Base-by-base conservation (phyloP, 37 sponge, comb jelly and placozoan genomes). In the Agelas oroides region DNA sequence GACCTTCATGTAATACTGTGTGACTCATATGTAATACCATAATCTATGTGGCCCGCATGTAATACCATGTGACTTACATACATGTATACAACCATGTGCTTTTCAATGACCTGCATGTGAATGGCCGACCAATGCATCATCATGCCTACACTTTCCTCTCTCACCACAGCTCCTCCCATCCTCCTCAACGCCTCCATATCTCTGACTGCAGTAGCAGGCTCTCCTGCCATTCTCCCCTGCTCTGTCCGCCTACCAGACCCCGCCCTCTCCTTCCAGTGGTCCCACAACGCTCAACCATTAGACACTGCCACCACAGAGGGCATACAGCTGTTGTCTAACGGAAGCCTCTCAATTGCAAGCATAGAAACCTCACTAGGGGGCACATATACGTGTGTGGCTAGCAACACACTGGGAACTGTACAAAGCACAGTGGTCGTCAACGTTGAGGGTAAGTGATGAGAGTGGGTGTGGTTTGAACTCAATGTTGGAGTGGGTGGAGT, bases 301-400 rank as follows among this genome's bases (percentile, higher is more conserved):
- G 21, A 19, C 27, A 58, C 75, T 2, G 1, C 11, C 11, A 56
- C 75, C 31, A 62, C 63, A 24, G 54, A 32, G 18, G 80, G 55
- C 31, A 11, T 70, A 0, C 5, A 38, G 38, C 53, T 82, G 21
- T 52, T 82, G 32, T 19, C 56, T 5, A 82, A 86, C 77, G 86
- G 91, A 2, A 73, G 81, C 33, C 79, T 92, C 32, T 19, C 25
- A 24, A 32, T 92, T 12, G 12, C 65, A 20, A 52, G 70, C 32
- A 80, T 87, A 32, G 58, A 33, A 41, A 53, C 59, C 25, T 39
- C 40, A 18, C 39, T 79, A 6, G 88, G 78, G 52, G 92, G 92
- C 6, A 41, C 33, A 23, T 92, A 84, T 62, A 73, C 80, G 16
- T 92, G 92, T 62, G 33, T 72, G 31, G 92, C 80, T 17, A 87